Conservation (phyloP, 2,797 vertebrate species). For the Epinephelus coioides region DNA sequence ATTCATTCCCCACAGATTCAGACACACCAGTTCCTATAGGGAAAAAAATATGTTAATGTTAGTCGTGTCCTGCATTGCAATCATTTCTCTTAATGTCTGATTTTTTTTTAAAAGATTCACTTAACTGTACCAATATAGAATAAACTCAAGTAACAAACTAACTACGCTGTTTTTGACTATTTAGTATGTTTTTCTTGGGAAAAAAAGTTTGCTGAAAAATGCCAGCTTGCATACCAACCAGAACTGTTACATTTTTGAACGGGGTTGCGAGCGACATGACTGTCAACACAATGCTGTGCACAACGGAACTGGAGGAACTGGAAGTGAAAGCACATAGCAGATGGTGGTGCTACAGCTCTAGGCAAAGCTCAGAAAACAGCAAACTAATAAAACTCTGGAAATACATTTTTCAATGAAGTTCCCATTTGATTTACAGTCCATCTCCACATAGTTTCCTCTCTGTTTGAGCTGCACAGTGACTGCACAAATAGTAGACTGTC, state of each 20-base stretch:
- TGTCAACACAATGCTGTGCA: slow-evolving; percentile 5
- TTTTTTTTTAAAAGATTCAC: too few species aligned
- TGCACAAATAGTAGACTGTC: neutral
- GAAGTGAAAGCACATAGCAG: slow-evolving; percentile 24
- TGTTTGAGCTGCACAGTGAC: neutral
- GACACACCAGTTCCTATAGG: neutral
- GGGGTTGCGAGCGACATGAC: neutral
- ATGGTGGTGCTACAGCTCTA: slow-evolving; percentile 31
- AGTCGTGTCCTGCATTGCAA: neutral
- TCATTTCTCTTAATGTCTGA: neutral
- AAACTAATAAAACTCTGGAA: slow-evolving; percentile 28
- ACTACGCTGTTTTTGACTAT: neutral
- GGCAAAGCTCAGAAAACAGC: slow-evolving; percentile 18
- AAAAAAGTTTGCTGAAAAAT: neutral
- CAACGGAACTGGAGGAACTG: neutral
- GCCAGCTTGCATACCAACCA: neutral
- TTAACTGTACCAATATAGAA: too few species aligned
- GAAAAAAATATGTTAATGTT: neutral
- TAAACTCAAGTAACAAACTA: neutral
- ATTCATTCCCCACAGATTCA: neutral
- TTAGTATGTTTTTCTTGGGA: neutral
- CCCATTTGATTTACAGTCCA: slow-evolving; percentile 10
- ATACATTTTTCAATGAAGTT: slow-evolving; percentile 23
- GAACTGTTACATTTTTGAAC: neutral
- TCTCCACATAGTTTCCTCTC: neutral